These are phyloP conservation scores for Calosoma granatense DNA, from an alignment of 1,140 invertebrate genomes.

Conservation along the genomic window DNA sequence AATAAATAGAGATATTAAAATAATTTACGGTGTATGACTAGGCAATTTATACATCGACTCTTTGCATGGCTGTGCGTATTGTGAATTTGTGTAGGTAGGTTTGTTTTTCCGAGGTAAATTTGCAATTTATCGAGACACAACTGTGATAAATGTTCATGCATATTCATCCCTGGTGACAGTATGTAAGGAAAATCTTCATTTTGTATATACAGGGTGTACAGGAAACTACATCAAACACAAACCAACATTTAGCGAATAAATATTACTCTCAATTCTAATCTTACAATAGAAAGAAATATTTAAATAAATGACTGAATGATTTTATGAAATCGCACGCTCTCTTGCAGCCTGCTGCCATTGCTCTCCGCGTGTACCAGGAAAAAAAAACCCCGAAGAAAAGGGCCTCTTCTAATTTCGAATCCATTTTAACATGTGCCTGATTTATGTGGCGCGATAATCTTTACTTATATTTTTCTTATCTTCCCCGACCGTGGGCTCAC, in stretches of 20 bases:
- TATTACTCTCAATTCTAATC: too few species aligned
- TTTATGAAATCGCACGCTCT: too few species aligned
- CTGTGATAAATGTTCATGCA: background rate
- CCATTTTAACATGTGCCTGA: constrained; percentile 6
- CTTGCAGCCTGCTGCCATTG: too few species aligned
- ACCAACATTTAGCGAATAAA: too few species aligned
- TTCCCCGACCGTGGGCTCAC: constrained; percentile 4
- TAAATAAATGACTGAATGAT: too few species aligned
- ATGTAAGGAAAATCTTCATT: background rate
- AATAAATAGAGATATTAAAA: constrained; percentile 6
- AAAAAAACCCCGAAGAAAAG: background rate
- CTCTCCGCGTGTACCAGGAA: background rate
- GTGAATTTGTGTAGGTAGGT: background rate
- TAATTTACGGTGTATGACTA: background rate
- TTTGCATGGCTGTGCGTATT: background rate
- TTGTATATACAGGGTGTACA: too few species aligned
- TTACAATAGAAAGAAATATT: too few species aligned
- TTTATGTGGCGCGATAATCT: constrained; percentile 3
- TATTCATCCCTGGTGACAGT: background rate
- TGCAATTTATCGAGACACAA: background rate
- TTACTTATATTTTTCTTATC: constrained; percentile 9
- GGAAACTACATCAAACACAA: too few species aligned
- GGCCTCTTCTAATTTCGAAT: constrained; percentile 1
- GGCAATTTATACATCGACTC: too few species aligned
- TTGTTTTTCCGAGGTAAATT: background rate